phyloP scores from a whole-genome alignment of 2,113 vertebrate genomes.

The Artemisiospiza belli region DNA sequence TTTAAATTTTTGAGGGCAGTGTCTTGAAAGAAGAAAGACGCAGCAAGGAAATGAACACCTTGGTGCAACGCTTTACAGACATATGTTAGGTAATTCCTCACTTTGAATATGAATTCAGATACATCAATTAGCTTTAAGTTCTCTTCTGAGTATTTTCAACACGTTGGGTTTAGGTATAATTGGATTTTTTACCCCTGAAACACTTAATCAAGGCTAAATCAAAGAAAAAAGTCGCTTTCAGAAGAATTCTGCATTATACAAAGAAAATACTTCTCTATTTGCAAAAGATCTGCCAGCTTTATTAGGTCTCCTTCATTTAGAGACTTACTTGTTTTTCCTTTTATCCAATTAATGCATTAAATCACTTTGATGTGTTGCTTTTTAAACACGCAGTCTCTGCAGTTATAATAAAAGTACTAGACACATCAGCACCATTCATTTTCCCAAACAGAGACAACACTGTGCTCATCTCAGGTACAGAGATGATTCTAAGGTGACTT shows the following conservation, averaged over 20 bases:
- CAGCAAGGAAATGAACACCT: constrained; percentile 35
- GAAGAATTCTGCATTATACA: constrained; percentile 15
- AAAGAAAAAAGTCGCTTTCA: constrained; percentile 44
- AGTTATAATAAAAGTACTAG: constrained; percentile 16
- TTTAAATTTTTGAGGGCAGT: constrained; percentile 17
- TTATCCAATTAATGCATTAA: constrained; percentile 61
- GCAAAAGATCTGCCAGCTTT: constrained; percentile 22
- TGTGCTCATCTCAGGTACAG: neutral
- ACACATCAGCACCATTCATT: constrained; percentile 15
- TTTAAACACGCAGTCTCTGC: constrained; percentile 1
- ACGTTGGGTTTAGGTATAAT: constrained; percentile 50
- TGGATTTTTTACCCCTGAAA: constrained; percentile 51
- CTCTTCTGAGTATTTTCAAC: constrained; percentile 59
- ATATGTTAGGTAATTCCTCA: constrained; percentile 34
- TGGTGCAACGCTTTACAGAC: constrained; percentile 1
- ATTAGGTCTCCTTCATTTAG: constrained; percentile 42
- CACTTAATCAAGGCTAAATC: constrained; percentile 63
- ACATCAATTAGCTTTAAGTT: constrained; percentile 50
- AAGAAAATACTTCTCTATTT: constrained; percentile 34
- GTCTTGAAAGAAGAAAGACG: constrained; percentile 47
- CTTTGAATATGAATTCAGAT: constrained; percentile 62
- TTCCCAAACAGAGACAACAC: neutral
- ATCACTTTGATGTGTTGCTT: constrained; percentile 56
- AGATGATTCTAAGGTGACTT: constrained; percentile 45
- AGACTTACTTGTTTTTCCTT: constrained; percentile 49